Conservation (phyloP, 2,797 vertebrate species). For the Helicolenus hilgendorfi region DNA sequence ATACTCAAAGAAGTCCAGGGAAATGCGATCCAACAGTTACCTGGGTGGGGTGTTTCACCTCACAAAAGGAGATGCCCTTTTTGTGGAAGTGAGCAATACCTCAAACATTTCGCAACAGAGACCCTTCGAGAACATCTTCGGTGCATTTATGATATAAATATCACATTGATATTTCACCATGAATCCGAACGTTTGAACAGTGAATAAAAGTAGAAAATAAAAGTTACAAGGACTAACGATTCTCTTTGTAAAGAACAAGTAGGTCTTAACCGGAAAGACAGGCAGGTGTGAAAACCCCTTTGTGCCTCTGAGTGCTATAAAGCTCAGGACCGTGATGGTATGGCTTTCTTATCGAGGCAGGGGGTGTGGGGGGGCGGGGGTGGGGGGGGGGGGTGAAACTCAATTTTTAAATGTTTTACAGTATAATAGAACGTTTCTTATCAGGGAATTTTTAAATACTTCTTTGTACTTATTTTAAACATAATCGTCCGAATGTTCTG, state of each 20-base stretch:
- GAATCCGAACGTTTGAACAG: neutral
- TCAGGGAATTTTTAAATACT: constrained; percentile 1
- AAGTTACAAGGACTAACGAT: neutral
- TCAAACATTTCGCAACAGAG: constrained; percentile 14
- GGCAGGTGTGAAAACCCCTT: neutral
- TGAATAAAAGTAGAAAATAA: neutral
- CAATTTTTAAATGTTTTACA: neutral
- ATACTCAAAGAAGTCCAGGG: fast-evolving
- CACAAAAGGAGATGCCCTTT: constrained; percentile 68
- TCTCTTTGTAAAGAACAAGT: neutral
- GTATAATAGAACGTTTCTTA: neutral
- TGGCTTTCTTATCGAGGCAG: neutral
- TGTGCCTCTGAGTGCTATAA: neutral
- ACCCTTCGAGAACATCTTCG: constrained; percentile 82
- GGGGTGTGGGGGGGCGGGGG: no score
- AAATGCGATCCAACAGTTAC: constrained; percentile 73
- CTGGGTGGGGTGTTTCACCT: constrained; percentile 87
- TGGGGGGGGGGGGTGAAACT: neutral
- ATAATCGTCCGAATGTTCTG: neutral
- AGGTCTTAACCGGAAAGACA: neutral
- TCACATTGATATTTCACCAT: neutral
- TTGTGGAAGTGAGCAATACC: constrained; percentile 76
- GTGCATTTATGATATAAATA: constrained; percentile 85
- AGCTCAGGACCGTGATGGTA: neutral
- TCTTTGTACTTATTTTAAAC: neutral